Base-by-base conservation (phyloP, 2,113 vertebrate species). In the Hiodon tergisus region DNA sequence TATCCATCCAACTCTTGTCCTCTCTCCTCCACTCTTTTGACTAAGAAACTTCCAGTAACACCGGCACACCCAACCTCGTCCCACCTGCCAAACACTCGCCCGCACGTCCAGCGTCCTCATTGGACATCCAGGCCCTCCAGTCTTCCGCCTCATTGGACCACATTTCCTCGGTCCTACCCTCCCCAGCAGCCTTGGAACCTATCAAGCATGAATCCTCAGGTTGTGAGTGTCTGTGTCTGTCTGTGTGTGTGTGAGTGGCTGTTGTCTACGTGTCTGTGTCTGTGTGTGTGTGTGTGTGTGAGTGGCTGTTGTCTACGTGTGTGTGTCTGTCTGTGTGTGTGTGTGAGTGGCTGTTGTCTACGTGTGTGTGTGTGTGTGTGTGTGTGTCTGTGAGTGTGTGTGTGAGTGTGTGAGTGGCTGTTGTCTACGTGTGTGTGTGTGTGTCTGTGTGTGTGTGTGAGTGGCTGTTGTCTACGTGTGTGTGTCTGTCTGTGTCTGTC, bases 71-170 rank as follows among this genome's bases (percentile, higher is more conserved):
- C 3, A 16, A 55, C 16, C 68, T 2, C 55, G 51, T 55, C 7
- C 52, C 52, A 69, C 6, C 68, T 52, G 13, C 85, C 13, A 81
- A 80, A 5, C 67, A 69, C 4, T 71, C 87, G 0, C 4, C 65
- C 0, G 48, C 58, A 69, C 48, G 54, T 60, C 79, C 77, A 62
- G 50, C 69, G 0, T 5, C 67, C 11, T 69, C 63, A 61, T 77
- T 93, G 16, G 92, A 92, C 1, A 86, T 93, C 0, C 93, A 94
- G 83, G 92, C 93, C 0, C 92, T 98, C 2, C 94, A 98, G 88
- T 97, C 96, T 6, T 99, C 96, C 0, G 95, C 96, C 78, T 94
- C 92, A 0, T 78, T 99, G 84, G 97, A 98, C 81, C 93, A 92
- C 83, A 91, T 91, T 71, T 89, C 87, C 2, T 86, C 90, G 4